phyloP scores from a whole-genome alignment of 2,797 vertebrate genomes.

The Macroramphosus scolopax region DNA sequence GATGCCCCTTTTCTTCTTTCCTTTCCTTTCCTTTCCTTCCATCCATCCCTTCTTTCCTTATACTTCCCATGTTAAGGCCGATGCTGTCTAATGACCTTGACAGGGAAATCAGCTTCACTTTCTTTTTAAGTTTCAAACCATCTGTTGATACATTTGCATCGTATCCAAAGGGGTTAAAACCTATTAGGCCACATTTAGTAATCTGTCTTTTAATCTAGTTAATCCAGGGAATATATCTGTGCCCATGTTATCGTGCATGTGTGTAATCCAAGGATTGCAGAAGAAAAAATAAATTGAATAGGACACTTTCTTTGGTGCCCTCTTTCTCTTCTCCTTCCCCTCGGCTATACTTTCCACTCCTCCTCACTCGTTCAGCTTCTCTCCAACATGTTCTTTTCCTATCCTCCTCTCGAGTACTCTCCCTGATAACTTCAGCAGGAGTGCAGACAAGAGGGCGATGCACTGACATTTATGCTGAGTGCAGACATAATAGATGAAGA shows the following conservation, averaged over 20 bases:
- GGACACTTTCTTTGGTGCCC: too few relatives aligned
- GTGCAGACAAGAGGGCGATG: slow-evolving; percentile 64
- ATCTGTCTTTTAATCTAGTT: too few relatives aligned
- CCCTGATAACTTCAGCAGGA: slow-evolving; percentile 61
- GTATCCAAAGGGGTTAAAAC: too few relatives aligned
- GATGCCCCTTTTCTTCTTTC: slow-evolving; percentile 12
- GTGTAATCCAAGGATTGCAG: too few relatives aligned
- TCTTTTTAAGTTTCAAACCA: not conserved
- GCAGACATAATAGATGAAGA: slow-evolving; percentile 46
- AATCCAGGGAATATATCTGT: too few relatives aligned
- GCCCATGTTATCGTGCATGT: too few relatives aligned
- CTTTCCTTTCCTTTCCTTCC: not conserved
- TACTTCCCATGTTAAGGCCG: not conserved
- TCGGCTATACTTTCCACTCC: not conserved
- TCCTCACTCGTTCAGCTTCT: not conserved
- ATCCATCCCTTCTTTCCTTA: slow-evolving; percentile 12
- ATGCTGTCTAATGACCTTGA: slow-evolving; percentile 7
- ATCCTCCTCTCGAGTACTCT: slow-evolving; percentile 4
- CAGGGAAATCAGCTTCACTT: slow-evolving; percentile 23
- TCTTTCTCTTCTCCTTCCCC: slow-evolving; percentile 14
- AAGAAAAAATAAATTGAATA: too few relatives aligned
- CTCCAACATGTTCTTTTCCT: not conserved
- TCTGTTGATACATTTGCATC: not conserved
- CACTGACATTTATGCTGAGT: slow-evolving; percentile 68
- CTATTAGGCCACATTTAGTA: too few relatives aligned